A percentile compares a stretch with the other conserved stretches of the same genome.
Conservation (phyloP, 2,888 invertebrate genomes). For the Rhamnusium bicolor region DNA sequence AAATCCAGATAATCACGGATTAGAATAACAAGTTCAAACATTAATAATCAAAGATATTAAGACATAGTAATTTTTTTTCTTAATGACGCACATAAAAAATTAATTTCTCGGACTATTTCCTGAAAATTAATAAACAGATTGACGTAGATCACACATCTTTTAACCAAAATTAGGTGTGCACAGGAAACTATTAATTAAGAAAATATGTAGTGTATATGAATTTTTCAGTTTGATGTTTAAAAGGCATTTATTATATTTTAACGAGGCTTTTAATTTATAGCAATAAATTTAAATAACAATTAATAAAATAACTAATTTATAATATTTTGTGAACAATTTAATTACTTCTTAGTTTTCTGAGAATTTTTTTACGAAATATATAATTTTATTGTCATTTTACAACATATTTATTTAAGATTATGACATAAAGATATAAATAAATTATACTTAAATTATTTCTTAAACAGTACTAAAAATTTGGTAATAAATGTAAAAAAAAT, state of each 20-base stretch:
- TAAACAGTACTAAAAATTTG: neutral
- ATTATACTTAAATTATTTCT: neutral
- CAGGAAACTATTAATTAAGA: neutral
- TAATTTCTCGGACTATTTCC: neutral
- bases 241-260: neutral
- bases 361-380: neutral
- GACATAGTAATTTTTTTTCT: too few relatives aligned
- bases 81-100: neutral
- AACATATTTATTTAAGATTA: neutral
- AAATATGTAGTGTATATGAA: neutral
- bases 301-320: neutral
- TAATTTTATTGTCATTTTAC: neutral
- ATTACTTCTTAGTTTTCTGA: neutral
- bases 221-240: neutral
- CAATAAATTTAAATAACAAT: neutral
- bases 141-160: neutral
- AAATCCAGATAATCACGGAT: too few relatives aligned
- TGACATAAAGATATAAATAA: neutral
- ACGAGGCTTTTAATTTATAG: slow-evolving; percentile 5
- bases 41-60: too few relatives aligned
- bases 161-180: neutral
- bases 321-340: neutral
- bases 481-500: too few relatives aligned
- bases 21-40: too few relatives aligned
- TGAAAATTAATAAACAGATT: neutral